Evolutionary conservation across 2,888 invertebrate genomes (phyloP).

Genomic region (Fragum sueziense): DNA sequence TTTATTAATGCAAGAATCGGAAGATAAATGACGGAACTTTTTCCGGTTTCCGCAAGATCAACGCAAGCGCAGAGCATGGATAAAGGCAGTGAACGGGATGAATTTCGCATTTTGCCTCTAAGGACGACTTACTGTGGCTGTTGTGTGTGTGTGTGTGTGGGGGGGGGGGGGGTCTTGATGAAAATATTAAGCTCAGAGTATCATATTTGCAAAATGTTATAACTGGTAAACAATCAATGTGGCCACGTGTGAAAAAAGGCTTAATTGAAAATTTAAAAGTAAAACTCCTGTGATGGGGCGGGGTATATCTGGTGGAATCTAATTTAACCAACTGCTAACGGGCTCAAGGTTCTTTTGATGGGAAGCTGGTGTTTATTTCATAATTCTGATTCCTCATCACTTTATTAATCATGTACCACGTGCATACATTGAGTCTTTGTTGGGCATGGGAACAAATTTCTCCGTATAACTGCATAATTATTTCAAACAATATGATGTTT

Average conservation of each 20-base stretch:
- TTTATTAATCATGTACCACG: neutral
- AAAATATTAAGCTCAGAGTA: no score
- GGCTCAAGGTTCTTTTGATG: neutral
- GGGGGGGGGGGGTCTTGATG: no score
- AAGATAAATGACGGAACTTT: no score
- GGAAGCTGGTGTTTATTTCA: conserved; percentile 11
- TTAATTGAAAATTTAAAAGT: neutral
- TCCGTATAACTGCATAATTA: no score
- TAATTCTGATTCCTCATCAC: neutral
- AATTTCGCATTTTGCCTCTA: no score
- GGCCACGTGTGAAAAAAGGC: neutral
- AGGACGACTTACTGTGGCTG: no score
- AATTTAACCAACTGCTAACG: conserved; percentile 7
- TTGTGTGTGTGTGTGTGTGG: no score
- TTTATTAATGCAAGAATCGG: no score
- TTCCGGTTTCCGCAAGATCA: no score
- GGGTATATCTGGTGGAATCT: neutral
- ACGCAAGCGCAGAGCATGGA: no score
- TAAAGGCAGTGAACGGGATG: no score
- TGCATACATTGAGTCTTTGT: neutral
- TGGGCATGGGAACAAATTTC: neutral
- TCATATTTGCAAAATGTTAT: no score
- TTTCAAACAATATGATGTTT: neutral
- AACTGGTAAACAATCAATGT: neutral
- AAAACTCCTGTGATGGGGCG: neutral